These are phyloP conservation scores for Chirona hameri DNA, from an alignment of 2,888 invertebrate genomes.

Conservation along the genomic window DNA sequence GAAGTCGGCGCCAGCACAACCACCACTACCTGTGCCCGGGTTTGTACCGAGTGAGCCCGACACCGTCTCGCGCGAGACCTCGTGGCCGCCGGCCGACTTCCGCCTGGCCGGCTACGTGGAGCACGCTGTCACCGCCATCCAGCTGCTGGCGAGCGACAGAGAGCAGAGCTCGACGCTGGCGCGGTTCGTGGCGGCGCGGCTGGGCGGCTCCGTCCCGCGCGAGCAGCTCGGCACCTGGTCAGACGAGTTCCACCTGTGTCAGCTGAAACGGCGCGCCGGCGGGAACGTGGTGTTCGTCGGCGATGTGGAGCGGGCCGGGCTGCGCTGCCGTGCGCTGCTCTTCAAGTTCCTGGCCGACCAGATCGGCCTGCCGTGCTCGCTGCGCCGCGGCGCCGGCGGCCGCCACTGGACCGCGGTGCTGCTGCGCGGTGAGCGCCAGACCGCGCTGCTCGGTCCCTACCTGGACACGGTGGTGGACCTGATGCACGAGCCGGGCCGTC, in stretches of 20 bases:
- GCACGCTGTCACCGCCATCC: not conserved
- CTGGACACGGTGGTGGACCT: slow-evolving; percentile 8
- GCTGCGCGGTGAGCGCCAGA: not conserved
- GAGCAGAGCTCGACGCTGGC: not conserved
- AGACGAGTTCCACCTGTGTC: not conserved
- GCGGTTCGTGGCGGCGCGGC: not conserved
- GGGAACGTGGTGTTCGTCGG: not conserved
- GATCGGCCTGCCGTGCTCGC: not conserved
- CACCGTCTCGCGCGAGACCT: not conserved
- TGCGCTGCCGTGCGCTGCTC: slow-evolving; percentile 6
- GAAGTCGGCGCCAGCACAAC: not conserved
- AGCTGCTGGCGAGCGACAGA: not conserved
- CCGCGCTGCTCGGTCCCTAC: not conserved
- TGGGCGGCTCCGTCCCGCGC: slow-evolving; percentile 3
- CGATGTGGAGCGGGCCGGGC: not conserved
- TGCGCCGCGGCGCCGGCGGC: not conserved
- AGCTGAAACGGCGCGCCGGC: not conserved
- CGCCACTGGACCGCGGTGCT: slow-evolving; percentile 27
- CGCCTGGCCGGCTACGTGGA: not conserved
- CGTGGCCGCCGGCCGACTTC: not conserved
- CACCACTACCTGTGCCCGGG: not conserved
- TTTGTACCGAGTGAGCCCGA: not conserved
- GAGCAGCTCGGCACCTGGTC: slow-evolving; percentile 22
- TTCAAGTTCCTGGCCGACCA: slow-evolving; percentile 30
- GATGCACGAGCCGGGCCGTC: slow-evolving; percentile 8